These are phyloP conservation scores for Myotis brandtii DNA, from an alignment of 2,113 vertebrate genomes.

Conservation along the genomic window DNA sequence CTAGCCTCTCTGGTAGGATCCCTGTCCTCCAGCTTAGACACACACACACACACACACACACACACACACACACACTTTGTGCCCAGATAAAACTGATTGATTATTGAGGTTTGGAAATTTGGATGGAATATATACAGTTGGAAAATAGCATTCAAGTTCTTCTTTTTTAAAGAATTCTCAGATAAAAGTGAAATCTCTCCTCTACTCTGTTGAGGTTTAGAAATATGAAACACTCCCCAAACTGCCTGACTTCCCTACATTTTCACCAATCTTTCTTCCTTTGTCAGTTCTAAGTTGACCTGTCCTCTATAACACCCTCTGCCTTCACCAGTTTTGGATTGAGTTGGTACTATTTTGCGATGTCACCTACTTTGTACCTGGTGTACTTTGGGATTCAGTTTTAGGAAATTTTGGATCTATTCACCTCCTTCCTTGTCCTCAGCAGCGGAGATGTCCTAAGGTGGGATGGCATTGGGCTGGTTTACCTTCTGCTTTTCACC, in stretches of 20 bases:
- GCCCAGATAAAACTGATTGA: conserved; percentile 5
- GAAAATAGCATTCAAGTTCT: neutral
- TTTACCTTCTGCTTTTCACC: neutral
- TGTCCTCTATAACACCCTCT: neutral
- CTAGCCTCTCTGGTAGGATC: neutral
- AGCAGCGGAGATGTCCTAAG: neutral
- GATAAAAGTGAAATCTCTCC: neutral
- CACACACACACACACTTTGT: neutral
- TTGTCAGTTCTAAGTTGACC: neutral
- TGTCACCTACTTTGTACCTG: neutral
- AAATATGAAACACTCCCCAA: neutral
- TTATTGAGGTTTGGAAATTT: neutral
- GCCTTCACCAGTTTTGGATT: neutral
- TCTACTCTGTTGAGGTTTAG: neutral
- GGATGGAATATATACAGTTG: neutral
- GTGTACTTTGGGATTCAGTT: neutral
- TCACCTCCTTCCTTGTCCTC: neutral
- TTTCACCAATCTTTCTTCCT: neutral
- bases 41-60: neutral
- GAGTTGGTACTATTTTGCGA: neutral
- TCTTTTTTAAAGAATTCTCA: neutral
- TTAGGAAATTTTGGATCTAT: neutral
- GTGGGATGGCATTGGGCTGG: neutral
- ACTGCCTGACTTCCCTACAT: neutral
- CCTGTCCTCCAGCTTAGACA: neutral